phyloP scores from a whole-genome alignment of 2,113 vertebrate species.

The Pollachius pollachius region DNA sequence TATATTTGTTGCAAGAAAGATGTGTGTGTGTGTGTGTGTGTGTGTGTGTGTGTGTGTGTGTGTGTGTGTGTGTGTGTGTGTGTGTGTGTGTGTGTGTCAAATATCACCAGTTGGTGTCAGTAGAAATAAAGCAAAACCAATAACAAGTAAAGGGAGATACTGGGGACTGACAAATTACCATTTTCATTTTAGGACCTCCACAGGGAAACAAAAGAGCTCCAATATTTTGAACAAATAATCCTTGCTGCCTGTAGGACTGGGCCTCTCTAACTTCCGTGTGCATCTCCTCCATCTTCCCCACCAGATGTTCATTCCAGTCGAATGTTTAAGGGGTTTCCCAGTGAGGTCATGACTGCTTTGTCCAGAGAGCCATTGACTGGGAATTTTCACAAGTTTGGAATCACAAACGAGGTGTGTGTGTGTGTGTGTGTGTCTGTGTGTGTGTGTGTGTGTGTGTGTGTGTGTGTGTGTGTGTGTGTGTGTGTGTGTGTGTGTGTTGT shows the following conservation, averaged over 20 bases:
- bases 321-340: slow-evolving; percentile 69
- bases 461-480: no score
- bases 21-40: no score
- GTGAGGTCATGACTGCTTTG: slow-evolving; percentile 59
- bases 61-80: slow-evolving; percentile 5
- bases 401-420: slow-evolving; percentile 36
- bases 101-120: slow-evolving; percentile 42
- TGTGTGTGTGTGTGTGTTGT: no score
- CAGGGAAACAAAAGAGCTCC: background rate
- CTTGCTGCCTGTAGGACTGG: background rate
- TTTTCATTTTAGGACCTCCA: background rate
- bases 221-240: background rate
- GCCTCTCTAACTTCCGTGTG: background rate
- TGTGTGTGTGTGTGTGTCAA: background rate
- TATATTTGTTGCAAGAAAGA: no score
- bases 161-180: background rate
- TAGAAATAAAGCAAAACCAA: slow-evolving; percentile 16
- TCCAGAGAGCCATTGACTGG: slow-evolving; percentile 72
- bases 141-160: background rate
- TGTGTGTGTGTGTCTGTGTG: no score
- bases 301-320: slow-evolving; percentile 65
- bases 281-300: background rate
- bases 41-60: background rate
- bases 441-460: no score
- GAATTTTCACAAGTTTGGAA: slow-evolving; percentile 77